Base-by-base conservation (phyloP, 1,140 invertebrate species). In the Achatina immaculata region DNA sequence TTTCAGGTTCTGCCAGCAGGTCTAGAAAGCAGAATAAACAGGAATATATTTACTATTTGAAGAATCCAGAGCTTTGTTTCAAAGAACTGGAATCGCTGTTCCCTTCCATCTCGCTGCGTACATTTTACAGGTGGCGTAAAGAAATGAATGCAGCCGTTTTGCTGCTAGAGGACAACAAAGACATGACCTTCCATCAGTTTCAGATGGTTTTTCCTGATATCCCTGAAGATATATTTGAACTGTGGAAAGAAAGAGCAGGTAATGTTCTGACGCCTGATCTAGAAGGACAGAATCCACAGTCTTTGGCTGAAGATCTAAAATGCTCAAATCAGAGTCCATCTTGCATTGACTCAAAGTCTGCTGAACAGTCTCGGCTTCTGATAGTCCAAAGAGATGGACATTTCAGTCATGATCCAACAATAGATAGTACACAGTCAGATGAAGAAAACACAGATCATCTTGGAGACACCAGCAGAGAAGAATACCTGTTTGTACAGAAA, bases 121-220 rank as follows among this genome's bases (percentile, higher is more conserved):
- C 84, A 66, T 85, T 85, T 78, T 85, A 85, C 81, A 72, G 84
- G 43, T 83, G 83, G 83, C 76, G 80, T 6, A 78, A 81, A 24
- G 77, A 83, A 68, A 74, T 83, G 36, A 81, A 81, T 66, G 83
- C 80, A 36, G 80, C 77, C 2, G 71, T 80, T 16, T 38, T 81
- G 19, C 48, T 81, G 36, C 28, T 84, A 74, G 72, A 74, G 36
- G 62, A 76, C 21, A 79, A 81, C 28, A 75, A 79, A 21, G 36
- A 48, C 28, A 78, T 81, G 66, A 58, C 28, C 34, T 80, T 43
- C 36, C 45, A 51, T 6, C 78, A 80, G 43, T 80, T 80, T 72
- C 66, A 80, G 34, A 38, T 72, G 34, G 68, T 80, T 71, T 80
- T 80, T 55, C 78, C 78, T 34, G 78, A 80, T 51, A 75, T 85